Conservation (phyloP, 2,113 vertebrate genomes). For the Craseonycteris thonglongyai region DNA sequence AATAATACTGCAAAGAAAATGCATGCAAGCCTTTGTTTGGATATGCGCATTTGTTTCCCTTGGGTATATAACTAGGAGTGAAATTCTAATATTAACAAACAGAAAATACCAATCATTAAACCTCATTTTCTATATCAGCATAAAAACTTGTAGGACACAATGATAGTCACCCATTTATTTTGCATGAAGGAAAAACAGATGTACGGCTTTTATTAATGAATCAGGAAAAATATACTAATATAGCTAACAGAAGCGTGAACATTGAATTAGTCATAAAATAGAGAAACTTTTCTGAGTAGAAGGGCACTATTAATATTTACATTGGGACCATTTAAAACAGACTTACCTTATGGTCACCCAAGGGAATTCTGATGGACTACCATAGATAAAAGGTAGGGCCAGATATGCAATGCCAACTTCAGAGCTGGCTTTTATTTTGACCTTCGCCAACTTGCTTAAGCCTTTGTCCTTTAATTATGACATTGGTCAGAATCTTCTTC, state of each 20-base stretch:
- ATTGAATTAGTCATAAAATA: neutral
- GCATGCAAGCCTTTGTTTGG: neutral
- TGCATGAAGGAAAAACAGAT: neutral
- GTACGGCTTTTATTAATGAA: neutral
- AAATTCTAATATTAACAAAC: slow-evolving; percentile 27
- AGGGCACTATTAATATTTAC: neutral
- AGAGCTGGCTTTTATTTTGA: slow-evolving; percentile 9
- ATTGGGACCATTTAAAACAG: neutral
- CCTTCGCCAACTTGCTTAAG: slow-evolving; percentile 29
- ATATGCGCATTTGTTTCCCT: neutral
- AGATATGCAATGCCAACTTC: neutral
- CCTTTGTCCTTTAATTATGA: neutral
- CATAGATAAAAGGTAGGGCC: neutral
- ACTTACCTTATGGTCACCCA: neutral
- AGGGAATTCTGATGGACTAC: neutral
- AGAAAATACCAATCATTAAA: neutral
- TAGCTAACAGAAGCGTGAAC: neutral
- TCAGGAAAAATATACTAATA: neutral
- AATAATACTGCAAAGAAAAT: neutral
- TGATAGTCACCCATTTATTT: neutral
- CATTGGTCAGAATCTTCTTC: slow-evolving; percentile 38
- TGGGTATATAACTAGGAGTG: neutral
- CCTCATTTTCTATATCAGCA: neutral
- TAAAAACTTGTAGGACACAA: neutral
- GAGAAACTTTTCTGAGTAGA: neutral